phyloP scores from a whole-genome alignment of 2,888 invertebrate genomes.

The Drymonia ruficornis region DNA sequence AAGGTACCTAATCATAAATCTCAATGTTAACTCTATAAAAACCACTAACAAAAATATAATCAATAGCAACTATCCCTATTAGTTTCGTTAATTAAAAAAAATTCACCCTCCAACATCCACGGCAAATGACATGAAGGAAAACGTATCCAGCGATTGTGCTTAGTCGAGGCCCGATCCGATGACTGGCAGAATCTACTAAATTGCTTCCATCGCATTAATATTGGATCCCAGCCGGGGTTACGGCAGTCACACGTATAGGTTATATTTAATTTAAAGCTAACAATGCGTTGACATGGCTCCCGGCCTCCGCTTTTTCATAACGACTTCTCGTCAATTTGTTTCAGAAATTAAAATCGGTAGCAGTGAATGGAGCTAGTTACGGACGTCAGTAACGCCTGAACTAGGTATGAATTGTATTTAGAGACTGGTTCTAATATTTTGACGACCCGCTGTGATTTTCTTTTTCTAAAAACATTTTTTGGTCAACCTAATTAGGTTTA shows the following conservation, averaged over 20 bases:
- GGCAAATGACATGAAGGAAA: constrained; percentile 57
- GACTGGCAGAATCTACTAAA: constrained; percentile 75
- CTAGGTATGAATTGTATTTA: neutral
- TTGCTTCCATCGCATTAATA: constrained; percentile 72
- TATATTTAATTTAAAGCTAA: constrained; percentile 80
- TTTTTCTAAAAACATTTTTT: no score
- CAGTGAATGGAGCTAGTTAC: constrained; percentile 52
- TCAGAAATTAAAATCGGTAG: constrained; percentile 54
- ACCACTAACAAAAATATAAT: constrained; percentile 30
- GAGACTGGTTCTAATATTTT: constrained; percentile 4
- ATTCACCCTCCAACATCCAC: constrained; percentile 45
- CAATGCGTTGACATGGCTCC: constrained; percentile 78
- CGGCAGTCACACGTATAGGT: constrained; percentile 65
- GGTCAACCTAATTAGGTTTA: no score
- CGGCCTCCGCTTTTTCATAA: constrained; percentile 68
- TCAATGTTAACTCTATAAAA: neutral
- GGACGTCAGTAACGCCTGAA: constrained; percentile 37
- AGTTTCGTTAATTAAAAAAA: constrained; percentile 53
- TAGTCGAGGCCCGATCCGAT: constrained; percentile 55
- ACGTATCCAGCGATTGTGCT: constrained; percentile 46
- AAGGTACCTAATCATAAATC: neutral
- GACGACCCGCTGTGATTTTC: constrained; percentile 21
- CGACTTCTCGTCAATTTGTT: constrained; percentile 62
- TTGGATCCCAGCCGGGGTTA: constrained; percentile 57
- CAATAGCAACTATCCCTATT: constrained; percentile 22